Evolutionary conservation across 2,888 invertebrate genomes (phyloP).

Genomic region (Nemoura dubitans): DNA sequence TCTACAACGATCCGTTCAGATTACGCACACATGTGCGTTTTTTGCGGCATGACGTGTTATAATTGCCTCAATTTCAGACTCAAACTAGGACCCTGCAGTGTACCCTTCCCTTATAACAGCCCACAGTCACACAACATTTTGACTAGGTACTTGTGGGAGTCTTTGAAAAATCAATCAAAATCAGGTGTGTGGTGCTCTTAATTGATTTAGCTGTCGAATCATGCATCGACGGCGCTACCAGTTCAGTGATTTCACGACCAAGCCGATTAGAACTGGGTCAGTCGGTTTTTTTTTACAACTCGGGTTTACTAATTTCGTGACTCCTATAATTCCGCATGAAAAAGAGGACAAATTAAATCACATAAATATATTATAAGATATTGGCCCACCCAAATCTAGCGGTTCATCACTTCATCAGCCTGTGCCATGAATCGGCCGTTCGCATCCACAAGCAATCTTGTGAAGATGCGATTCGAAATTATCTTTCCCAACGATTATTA

Average conservation of each 20-base stretch:
- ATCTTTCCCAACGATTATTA: neutral
- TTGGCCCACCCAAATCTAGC: neutral
- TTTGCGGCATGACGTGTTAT: neutral
- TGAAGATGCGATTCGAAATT: neutral
- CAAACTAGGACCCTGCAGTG: no score
- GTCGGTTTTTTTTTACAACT: neutral
- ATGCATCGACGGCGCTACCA: neutral
- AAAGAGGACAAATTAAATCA: neutral
- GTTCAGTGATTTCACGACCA: neutral
- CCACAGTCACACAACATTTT: no score
- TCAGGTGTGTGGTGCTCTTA: no score
- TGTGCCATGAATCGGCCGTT: neutral
- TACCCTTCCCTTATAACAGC: no score
- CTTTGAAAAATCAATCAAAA: no score
- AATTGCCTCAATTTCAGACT: neutral
- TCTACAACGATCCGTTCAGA: neutral
- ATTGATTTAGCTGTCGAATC: no score
- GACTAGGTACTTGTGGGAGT: no score
- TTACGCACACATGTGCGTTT: neutral
- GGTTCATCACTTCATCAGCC: neutral
- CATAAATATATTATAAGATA: no score
- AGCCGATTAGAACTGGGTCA: neutral
- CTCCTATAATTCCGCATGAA: neutral
- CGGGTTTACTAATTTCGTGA: neutral
- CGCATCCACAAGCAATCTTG: no score